Percentiles rank a stretch among this genome's conserved stretches.
These are phyloP conservation scores for Notothenia rossii DNA, from an alignment of 2,113 vertebrate genomes.

Conservation along the genomic window DNA sequence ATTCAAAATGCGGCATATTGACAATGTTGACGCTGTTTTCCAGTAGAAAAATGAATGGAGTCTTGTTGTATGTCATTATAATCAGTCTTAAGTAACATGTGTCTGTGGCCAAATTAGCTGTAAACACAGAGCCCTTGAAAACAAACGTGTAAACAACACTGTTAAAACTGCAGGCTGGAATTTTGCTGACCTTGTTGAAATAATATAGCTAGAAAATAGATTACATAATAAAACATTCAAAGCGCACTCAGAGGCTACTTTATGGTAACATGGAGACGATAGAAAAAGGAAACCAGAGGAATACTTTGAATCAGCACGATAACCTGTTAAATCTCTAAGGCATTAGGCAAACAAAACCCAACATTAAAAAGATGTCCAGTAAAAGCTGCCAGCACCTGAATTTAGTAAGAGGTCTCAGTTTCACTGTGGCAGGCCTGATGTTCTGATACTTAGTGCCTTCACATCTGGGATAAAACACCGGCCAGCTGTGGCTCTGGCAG, in stretches of 20 bases:
- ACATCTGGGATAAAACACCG: conserved; percentile 63
- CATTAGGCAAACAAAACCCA: conserved; percentile 12
- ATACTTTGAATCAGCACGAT: not conserved
- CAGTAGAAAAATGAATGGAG: conserved; percentile 6
- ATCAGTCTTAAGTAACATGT: conserved; percentile 14
- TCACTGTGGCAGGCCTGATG: conserved; percentile 18
- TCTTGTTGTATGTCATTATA: not conserved
- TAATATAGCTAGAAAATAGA: conserved; percentile 45
- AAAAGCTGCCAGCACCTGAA: conserved; percentile 28
- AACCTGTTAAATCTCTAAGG: conserved; percentile 33
- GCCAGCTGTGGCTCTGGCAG: conserved; percentile 69
- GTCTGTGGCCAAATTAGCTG: conserved; percentile 23
- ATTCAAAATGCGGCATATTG: not conserved
- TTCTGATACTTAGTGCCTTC: conserved; percentile 24
- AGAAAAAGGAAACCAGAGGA: conserved; percentile 30
- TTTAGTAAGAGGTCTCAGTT: conserved; percentile 34
- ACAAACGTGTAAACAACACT: conserved; percentile 15
- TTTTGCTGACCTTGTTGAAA: conserved; percentile 40
- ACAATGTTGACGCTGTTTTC: conserved; percentile 12
- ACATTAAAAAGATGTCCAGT: not conserved
- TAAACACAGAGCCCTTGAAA: conserved; percentile 26
- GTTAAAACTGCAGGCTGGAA: conserved; percentile 47
- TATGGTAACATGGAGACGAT: conserved; percentile 24
- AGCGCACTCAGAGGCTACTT: conserved; percentile 38
- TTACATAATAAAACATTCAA: conserved; percentile 51